These are phyloP conservation scores for Gymnarchus niloticus DNA, from an alignment of 2,113 vertebrate genomes.

Conservation along the genomic window DNA sequence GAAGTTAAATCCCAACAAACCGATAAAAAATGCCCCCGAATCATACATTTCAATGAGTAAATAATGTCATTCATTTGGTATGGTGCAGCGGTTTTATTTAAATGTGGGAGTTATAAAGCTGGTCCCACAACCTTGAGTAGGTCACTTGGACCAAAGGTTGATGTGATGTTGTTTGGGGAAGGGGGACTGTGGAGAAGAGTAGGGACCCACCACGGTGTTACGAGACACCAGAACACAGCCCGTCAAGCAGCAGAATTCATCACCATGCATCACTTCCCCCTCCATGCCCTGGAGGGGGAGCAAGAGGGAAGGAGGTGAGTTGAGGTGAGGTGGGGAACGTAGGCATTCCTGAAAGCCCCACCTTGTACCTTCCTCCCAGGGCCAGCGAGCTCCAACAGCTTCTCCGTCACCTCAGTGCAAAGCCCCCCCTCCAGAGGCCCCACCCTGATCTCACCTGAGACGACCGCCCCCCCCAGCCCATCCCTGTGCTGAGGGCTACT, in stretches of 20 bases:
- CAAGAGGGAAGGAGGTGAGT: neutral
- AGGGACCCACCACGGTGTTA: neutral
- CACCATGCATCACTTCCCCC: neutral
- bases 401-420: constrained; percentile 2
- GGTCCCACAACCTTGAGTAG: neutral
- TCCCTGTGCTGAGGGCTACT: neutral
- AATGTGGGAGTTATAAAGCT: neutral
- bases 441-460: neutral
- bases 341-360: neutral
- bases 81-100: neutral
- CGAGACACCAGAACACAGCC: neutral
- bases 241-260: no score
- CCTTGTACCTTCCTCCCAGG: neutral
- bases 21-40: neutral
- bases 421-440: neutral
- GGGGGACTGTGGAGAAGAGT: neutral
- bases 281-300: neutral
- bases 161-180: neutral
- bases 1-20: neutral
- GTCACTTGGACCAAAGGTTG: neutral
- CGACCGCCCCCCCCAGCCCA: neutral
- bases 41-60: neutral
- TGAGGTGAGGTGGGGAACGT: neutral
- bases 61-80: neutral
- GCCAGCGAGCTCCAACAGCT: neutral